Conservation (phyloP, 2,888 invertebrate genomes). For the Trissoscelio sp. region DNA sequence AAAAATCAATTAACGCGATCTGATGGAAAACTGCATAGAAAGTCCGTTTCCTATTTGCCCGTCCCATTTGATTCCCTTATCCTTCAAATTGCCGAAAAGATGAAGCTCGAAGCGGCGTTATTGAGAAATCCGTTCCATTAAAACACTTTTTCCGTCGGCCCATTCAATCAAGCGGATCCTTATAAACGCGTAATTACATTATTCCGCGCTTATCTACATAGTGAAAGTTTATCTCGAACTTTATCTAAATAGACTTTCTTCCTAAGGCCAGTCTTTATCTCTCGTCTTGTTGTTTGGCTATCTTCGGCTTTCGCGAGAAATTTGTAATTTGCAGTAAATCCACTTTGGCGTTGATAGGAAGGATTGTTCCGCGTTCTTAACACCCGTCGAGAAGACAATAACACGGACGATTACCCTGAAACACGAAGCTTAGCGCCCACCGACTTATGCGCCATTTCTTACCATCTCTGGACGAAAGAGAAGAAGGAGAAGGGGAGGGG, state of each 20-base stretch:
- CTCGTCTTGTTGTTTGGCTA: conserved; percentile 64
- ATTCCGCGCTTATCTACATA: conserved; percentile 52
- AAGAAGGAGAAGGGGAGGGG: neutral
- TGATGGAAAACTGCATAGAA: too few species aligned
- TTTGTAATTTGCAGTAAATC: conserved; percentile 76
- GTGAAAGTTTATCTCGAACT: conserved; percentile 57
- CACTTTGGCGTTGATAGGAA: conserved; percentile 74
- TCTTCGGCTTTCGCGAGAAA: conserved; percentile 69
- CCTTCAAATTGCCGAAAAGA: too few species aligned
- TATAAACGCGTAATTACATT: conserved; percentile 56
- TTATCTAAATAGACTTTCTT: conserved; percentile 69
- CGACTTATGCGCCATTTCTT: conserved; percentile 70
- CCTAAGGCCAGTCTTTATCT: conserved; percentile 66
- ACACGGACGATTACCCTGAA: conserved; percentile 75
- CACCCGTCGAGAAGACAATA: conserved; percentile 74
- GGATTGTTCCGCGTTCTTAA: conserved; percentile 74
- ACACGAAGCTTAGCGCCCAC: conserved; percentile 70
- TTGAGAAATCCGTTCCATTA: conserved; percentile 22
- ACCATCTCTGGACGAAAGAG: conserved; percentile 13
- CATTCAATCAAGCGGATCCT: conserved; percentile 37
- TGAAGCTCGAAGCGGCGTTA: too few species aligned
- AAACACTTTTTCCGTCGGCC: neutral
- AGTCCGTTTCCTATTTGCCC: too few species aligned
- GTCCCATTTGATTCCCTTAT: too few species aligned
- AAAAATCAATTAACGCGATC: conserved; percentile 22